phyloP scores from a whole-genome alignment of 2,797 vertebrate species.

The Euthynnus affinis region DNA sequence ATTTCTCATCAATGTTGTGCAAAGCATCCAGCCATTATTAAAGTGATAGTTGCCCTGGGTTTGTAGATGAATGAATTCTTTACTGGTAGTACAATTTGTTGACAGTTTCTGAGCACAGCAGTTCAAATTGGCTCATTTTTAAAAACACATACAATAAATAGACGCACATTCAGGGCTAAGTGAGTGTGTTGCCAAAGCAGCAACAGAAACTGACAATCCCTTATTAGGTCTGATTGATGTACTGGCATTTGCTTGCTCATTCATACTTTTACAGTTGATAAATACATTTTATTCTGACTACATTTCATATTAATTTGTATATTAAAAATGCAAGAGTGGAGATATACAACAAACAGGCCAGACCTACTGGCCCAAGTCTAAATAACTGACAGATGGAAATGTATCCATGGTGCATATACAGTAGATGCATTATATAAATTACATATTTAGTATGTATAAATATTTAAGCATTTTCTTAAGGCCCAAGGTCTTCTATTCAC shows the following conservation, averaged over 20 bases:
- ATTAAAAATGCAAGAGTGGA: neutral
- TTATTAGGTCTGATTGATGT: conserved; percentile 37
- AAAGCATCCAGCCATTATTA: conserved; percentile 2
- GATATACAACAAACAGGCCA: neutral
- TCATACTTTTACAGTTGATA: conserved; percentile 9
- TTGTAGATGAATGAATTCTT: conserved; percentile 14
- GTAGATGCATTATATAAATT: conserved; percentile 45
- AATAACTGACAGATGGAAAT: conserved; percentile 26
- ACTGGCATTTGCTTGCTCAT: too few species aligned
- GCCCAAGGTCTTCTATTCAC: conserved; percentile 45
- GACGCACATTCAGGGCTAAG: neutral
- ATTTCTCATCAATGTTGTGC: conserved; percentile 13
- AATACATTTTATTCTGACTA: conserved; percentile 4
- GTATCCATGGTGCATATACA: conserved; percentile 20
- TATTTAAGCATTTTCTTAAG: conserved; percentile 57
- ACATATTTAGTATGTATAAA: conserved; percentile 53
- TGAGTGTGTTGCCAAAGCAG: conserved; percentile 25
- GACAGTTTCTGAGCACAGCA: conserved; percentile 11
- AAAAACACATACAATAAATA: conserved; percentile 10
- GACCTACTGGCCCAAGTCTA: conserved; percentile 6
- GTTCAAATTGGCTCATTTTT: conserved; percentile 13
- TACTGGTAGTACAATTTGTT: neutral
- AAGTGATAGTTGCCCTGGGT: neutral
- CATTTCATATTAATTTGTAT: conserved; percentile 14
- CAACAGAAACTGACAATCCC: conserved; percentile 25